Evolutionary conservation across 2,888 invertebrate species (phyloP), one percentile per base, ranked within the genome.

Genomic region (Theodoxus fluviatilis): DNA sequence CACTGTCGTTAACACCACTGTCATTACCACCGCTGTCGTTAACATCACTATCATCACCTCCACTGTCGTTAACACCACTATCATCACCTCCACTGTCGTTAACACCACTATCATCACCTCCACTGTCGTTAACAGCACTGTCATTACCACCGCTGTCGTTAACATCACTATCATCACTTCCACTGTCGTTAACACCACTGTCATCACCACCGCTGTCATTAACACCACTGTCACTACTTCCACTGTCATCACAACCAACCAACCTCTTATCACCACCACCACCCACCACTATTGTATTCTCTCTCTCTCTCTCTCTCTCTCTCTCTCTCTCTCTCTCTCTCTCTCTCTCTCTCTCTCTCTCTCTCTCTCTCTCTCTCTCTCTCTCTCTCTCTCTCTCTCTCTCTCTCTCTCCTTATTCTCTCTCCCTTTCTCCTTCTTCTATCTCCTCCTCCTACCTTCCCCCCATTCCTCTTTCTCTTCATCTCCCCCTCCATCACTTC

Each of bases 241-340:
- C n/a, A n/a, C n/a, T n/a, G n/a, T n/a, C n/a, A n/a, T n/a, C n/a
- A n/a, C 6, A 61, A 9, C 25, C 28, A 59, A 4, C 4, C 25
- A 3, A n/a, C 22, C 12, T 28, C 9, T 12, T 59, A 59, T 4
- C 3, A 2, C 2, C 15, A 65, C n/a, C 3, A n/a, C 38, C 4
- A 31, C 4, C 4, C 25, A 25, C 9, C 52, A 6, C 6, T 3
- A n/a, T 12, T 57, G 12, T 31, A 57, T 57, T 15, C 3, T 12
- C 28, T 9, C 22, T 55, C n/a, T 55, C 55, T 55, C 22, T 9
- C 18, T 52, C 3, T 52, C 7, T 4, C 52, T 52, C 7, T 52
- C 18, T 57, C 57, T 57, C 57, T 57, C 25, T 57, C 57, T 57
- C 57, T 57, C 57, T 57, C 57, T 57, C 57, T 40, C 1, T 40